A percentile compares a stretch with the other conserved stretches of the same genome.
Conservation (phyloP, 2,888 invertebrate genomes). For the Mystacides longicornis region DNA sequence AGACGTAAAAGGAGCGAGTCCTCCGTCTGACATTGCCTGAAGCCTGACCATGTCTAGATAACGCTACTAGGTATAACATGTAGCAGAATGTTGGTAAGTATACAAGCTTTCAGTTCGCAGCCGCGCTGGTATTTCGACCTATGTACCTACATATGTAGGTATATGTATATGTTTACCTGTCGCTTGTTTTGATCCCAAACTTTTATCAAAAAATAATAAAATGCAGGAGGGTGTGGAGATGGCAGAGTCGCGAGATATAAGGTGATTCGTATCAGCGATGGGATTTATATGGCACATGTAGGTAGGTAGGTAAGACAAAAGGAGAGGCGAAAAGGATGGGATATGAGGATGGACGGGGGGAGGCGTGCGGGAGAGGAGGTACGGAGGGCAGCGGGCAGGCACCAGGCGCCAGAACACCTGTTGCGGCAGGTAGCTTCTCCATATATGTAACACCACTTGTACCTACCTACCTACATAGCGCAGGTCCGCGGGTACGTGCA, state of each 20-base stretch:
- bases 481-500: not conserved
- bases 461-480: not conserved
- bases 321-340: constrained; percentile 8
- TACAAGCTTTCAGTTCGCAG: no score
- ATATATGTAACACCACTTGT: not conserved
- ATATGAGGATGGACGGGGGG: not conserved
- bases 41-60: no score
- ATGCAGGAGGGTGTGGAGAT: not conserved
- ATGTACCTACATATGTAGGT: not conserved
- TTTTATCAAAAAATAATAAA: not conserved
- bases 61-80: no score
- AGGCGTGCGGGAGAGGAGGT: constrained; percentile 8
- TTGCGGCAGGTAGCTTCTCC: constrained; percentile 9
- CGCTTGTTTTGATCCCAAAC: not conserved
- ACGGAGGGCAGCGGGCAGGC: constrained; percentile 9
- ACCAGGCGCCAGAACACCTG: constrained; percentile 25
- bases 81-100: no score
- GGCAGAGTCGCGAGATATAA: no score
- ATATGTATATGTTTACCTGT: not conserved
- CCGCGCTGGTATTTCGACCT: no score
- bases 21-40: no score
- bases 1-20: no score
- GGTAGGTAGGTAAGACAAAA: not conserved
- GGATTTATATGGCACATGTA: no score
- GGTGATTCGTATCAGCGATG: no score